These are phyloP conservation scores for Selenia dentaria DNA, from an alignment of 2,888 invertebrate species.

Conservation along the genomic window DNA sequence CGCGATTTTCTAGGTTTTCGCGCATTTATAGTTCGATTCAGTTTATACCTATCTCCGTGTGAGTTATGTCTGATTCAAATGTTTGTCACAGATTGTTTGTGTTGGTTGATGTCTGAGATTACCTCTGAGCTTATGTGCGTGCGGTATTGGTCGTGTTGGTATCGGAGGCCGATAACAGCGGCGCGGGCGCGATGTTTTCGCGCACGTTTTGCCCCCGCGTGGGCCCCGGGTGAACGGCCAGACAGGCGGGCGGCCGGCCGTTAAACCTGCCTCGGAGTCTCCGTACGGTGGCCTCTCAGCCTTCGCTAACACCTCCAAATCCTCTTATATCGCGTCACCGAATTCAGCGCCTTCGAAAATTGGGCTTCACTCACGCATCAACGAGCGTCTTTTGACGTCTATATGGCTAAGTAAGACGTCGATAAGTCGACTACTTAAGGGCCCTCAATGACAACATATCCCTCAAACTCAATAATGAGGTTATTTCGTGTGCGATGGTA, in stretches of 20 bases:
- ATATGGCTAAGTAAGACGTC: conserved; percentile 13
- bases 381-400: conserved; percentile 13
- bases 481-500: no score
- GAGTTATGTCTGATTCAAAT: no score
- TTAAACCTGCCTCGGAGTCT: conserved; percentile 74
- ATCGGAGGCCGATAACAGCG: conserved; percentile 58
- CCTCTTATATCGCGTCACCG: conserved; percentile 24
- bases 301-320: conserved; percentile 46
- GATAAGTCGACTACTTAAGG: conserved; percentile 17
- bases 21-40: no score
- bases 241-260: conserved; percentile 80
- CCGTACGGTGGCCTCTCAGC: conserved; percentile 65
- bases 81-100: no score
- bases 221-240: conserved; percentile 83
- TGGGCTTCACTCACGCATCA: conserved; percentile 25
- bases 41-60: no score
- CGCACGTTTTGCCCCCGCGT: conserved; percentile 75
- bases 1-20: no score
- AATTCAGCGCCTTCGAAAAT: conserved; percentile 21
- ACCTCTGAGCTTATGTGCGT: background rate
- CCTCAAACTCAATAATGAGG: no score
- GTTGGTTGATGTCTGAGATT: no score
- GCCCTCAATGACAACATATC: no score
- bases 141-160: conserved; percentile 25
- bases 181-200: conserved; percentile 79